A percentile compares a stretch with the other conserved stretches of the same genome.
phyloP scores from a whole-genome alignment of 2,888 invertebrate species.

The Agriopis aurantiaria region DNA sequence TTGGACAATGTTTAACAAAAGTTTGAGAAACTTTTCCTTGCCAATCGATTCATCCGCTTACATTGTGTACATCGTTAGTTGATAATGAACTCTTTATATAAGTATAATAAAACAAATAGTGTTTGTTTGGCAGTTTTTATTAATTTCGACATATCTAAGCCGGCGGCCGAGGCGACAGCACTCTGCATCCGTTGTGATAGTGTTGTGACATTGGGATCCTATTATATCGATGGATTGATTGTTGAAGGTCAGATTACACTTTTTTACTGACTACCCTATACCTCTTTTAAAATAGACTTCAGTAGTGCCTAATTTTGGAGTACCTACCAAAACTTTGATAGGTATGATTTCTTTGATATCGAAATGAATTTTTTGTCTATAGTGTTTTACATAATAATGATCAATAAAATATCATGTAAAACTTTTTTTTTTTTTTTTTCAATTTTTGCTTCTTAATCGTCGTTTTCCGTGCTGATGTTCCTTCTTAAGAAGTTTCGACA shows the following conservation, averaged over 20 bases:
- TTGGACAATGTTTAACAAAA: no score
- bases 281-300: no score
- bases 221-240: constrained; percentile 36
- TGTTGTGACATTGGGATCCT: constrained; percentile 37
- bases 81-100: constrained; percentile 61
- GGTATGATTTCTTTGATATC: no score
- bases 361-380: no score
- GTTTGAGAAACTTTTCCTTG: constrained; percentile 56
- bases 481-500: no score
- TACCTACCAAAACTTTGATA: no score
- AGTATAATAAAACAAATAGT: constrained; percentile 42
- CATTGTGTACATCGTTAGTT: constrained; percentile 44
- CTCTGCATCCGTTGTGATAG: constrained; percentile 59
- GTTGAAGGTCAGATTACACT: constrained; percentile 34
- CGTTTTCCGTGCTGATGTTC: no score
- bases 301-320: no score
- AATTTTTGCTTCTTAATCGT: no score
- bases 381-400: no score
- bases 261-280: background rate
- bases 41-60: constrained; percentile 52
- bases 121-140: constrained; percentile 45
- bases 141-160: constrained; percentile 60
- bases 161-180: constrained; percentile 54
- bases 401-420: no score
- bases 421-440: no score